Evolutionary conservation across 1,140 invertebrate genomes (phyloP).

Genomic region (Drosophila asahinai): DNA sequence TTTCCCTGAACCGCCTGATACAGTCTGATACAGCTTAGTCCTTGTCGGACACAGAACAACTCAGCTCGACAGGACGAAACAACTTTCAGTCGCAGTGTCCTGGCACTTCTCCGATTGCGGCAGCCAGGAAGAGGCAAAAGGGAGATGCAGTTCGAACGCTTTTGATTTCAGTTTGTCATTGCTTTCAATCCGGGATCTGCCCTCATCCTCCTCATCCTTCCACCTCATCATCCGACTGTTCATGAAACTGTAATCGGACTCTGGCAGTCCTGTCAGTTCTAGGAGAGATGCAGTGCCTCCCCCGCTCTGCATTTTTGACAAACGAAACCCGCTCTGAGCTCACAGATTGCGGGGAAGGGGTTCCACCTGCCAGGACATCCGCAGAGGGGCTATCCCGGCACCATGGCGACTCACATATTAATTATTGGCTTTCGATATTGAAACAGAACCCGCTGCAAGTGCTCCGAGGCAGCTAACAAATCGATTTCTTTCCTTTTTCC

Average conservation of each 20-base stretch:
- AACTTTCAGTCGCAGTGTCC: conserved; percentile 1
- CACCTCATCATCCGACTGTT: conserved; percentile 3
- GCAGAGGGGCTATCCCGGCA: not conserved
- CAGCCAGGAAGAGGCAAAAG: not conserved
- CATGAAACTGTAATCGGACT: conserved; percentile 42
- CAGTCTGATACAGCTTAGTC: conserved; percentile 35
- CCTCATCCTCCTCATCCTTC: not conserved
- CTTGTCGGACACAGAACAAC: conserved; percentile 24
- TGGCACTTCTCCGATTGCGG: conserved; percentile 17
- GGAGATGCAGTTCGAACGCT: not conserved
- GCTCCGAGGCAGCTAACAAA: conserved; percentile 38
- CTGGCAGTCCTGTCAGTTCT: conserved; percentile 11
- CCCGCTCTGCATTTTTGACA: conserved; percentile 14
- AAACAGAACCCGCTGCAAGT: conserved; percentile 38
- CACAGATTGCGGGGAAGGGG: conserved; percentile 1
- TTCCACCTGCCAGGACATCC: not conserved
- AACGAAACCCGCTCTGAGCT: conserved; percentile 4
- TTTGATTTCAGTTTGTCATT: conserved; percentile 51
- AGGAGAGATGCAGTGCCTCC: not conserved
- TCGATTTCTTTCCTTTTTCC: conserved; percentile 17
- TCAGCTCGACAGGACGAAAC: conserved; percentile 8
- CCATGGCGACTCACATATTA: conserved; percentile 12
- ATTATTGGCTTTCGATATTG: not conserved
- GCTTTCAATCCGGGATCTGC: conserved; percentile 16
- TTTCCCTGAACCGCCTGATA: conserved; percentile 14